Percentiles rank a stretch among this genome's conserved stretches.
These are phyloP conservation scores for Ceratosolen solmsi DNA, from an alignment of 1,140 invertebrate species.

Conservation along the genomic window DNA sequence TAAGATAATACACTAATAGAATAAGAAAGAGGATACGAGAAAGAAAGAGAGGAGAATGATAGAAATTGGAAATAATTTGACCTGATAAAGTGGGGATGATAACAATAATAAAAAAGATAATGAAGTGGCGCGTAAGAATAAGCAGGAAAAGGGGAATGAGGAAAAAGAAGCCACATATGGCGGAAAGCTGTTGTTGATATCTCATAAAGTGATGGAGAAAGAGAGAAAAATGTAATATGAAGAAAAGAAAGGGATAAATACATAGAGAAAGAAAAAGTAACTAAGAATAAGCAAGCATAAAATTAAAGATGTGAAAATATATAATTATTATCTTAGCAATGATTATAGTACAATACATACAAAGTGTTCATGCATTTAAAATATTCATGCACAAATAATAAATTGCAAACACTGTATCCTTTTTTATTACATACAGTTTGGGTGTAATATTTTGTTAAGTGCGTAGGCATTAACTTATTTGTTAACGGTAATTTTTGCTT, in stretches of 20 bases:
- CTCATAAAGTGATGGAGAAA: neutral
- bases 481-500: neutral
- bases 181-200: slow-evolving; percentile 32
- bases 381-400: neutral
- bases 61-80: slow-evolving; percentile 31
- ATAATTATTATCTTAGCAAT: neutral
- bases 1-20: neutral
- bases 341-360: neutral
- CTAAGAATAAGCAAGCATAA: neutral
- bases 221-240: slow-evolving; percentile 4
- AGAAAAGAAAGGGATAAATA: neutral
- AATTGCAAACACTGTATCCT: neutral
- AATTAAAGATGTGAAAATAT: neutral
- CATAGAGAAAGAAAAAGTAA: slow-evolving; percentile 17
- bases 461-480: neutral
- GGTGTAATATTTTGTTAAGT: neutral
- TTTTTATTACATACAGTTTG: neutral
- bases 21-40: neutral
- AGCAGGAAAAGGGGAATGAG: neutral
- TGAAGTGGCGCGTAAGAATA: neutral
- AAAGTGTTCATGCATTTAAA: neutral
- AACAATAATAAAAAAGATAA: slow-evolving; percentile 35
- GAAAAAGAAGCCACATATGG: slow-evolving; percentile 8
- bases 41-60: neutral
- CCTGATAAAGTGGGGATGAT: slow-evolving; percentile 39